phyloP scores from a whole-genome alignment of 1,140 invertebrate genomes.

The Ostrea edulis region DNA sequence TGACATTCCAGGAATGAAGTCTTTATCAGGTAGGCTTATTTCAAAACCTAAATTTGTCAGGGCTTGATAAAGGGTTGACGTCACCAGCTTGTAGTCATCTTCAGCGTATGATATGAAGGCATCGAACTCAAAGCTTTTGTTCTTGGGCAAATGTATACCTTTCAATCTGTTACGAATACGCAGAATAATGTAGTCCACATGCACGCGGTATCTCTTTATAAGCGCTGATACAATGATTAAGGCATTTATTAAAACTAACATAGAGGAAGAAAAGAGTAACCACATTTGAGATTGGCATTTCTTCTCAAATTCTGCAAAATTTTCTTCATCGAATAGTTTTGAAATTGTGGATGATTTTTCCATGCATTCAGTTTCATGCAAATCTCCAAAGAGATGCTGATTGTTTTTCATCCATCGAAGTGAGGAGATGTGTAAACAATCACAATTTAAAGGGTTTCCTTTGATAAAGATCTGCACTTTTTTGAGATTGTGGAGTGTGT shows the following conservation, averaged over 20 bases:
- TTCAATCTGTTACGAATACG: neutral
- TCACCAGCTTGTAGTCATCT: neutral
- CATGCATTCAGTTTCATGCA: neutral
- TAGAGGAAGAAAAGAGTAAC: neutral
- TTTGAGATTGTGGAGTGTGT: neutral
- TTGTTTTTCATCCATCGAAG: neutral
- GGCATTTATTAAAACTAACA: neutral
- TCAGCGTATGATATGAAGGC: neutral
- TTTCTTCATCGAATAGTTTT: neutral
- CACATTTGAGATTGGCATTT: neutral
- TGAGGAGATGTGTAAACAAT: neutral
- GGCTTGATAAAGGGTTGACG: neutral
- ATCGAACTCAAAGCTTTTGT: neutral
- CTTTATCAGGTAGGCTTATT: slow-evolving; percentile 25
- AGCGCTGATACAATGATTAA: neutral
- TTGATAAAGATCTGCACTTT: neutral
- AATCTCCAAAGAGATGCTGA: neutral
- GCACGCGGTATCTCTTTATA: neutral
- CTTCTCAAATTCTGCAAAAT: neutral
- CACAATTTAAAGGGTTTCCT: neutral
- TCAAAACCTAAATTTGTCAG: neutral
- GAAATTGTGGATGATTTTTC: neutral
- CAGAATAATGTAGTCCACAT: slow-evolving; percentile 1
- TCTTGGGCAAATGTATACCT: neutral
- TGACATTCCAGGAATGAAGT: slow-evolving; percentile 13